Conservation (phyloP, 2,113 vertebrate genomes). For the Hystrix brachyura region DNA sequence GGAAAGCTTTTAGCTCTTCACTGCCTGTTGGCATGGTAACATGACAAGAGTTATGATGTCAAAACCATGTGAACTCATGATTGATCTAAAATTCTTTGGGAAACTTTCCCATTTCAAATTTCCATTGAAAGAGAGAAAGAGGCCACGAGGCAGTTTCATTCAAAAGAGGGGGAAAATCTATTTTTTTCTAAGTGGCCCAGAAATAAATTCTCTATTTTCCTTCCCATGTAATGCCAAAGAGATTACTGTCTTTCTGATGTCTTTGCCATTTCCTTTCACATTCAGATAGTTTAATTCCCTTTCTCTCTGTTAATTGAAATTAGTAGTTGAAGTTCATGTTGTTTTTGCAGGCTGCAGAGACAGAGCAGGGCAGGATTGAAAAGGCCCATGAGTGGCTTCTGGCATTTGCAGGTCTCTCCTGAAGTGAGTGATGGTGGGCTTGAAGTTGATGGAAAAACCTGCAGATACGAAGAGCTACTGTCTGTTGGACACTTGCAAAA, state of each 20-base stretch:
- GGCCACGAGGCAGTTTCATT: slow-evolving; percentile 62
- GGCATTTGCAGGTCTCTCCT: neutral
- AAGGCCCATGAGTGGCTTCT: neutral
- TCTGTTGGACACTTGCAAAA: neutral
- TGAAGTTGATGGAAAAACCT: neutral
- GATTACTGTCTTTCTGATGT: slow-evolving; percentile 59
- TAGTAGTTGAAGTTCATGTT: neutral
- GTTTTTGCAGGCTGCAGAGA: neutral
- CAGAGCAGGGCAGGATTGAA: neutral
- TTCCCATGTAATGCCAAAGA: slow-evolving; percentile 38
- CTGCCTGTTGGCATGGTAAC: slow-evolving; percentile 84
- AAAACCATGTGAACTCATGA: slow-evolving; percentile 79
- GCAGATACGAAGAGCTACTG: neutral
- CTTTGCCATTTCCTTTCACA: slow-evolving; percentile 65
- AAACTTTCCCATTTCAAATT: slow-evolving; percentile 77
- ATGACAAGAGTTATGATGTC: slow-evolving; percentile 82
- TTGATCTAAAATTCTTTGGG: slow-evolving; percentile 85
- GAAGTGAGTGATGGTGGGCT: neutral
- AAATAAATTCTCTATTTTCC: slow-evolving; percentile 72
- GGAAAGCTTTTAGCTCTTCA: slow-evolving; percentile 75
- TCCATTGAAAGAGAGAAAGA: neutral
- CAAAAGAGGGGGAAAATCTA: neutral
- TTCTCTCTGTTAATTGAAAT: slow-evolving; percentile 34
- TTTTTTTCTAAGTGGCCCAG: slow-evolving; percentile 35
- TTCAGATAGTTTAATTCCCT: slow-evolving; percentile 57